Evolutionary conservation across 1,140 invertebrate genomes (phyloP).

Genomic region (Diorhabda carinulata): DNA sequence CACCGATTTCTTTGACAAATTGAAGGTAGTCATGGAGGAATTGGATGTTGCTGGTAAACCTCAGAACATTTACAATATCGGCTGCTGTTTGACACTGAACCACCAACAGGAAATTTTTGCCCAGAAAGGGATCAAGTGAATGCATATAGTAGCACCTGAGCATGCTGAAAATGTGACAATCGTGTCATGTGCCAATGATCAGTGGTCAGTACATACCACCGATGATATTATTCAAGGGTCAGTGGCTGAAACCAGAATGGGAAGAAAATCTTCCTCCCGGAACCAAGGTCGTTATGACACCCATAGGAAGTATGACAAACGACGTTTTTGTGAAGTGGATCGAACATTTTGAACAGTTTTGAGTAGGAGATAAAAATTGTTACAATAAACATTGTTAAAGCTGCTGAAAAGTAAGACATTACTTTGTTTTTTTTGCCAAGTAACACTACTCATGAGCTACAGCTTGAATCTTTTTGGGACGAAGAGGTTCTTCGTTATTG

Average conservation of each 20-base stretch:
- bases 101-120: constrained; percentile 18
- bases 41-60: too few relatives aligned
- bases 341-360: constrained; percentile 41
- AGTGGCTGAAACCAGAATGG: constrained; percentile 37
- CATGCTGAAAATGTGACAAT: constrained; percentile 44
- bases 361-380: constrained; percentile 30
- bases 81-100: too few relatives aligned
- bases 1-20: constrained; percentile 1
- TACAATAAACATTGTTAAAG: constrained; percentile 34
- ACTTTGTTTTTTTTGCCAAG: constrained; percentile 29
- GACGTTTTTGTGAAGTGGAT: constrained; percentile 42
- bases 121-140: constrained; percentile 35
- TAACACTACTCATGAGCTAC: constrained; percentile 40
- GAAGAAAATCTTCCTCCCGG: background rate
- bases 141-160: constrained; percentile 40
- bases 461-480: constrained; percentile 17
- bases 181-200: constrained; percentile 42
- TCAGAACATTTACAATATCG: too few relatives aligned
- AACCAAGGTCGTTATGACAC: too few relatives aligned
- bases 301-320: constrained; percentile 30
- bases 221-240: constrained; percentile 46
- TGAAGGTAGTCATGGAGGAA: background rate
- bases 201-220: constrained; percentile 41
- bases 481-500: constrained; percentile 20
- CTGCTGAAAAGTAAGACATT: constrained; percentile 23